A percentile compares a stretch with the other conserved stretches of the same genome.
Conservation (phyloP, 1,140 invertebrate genomes). For the Drosophila bifasciata region DNA sequence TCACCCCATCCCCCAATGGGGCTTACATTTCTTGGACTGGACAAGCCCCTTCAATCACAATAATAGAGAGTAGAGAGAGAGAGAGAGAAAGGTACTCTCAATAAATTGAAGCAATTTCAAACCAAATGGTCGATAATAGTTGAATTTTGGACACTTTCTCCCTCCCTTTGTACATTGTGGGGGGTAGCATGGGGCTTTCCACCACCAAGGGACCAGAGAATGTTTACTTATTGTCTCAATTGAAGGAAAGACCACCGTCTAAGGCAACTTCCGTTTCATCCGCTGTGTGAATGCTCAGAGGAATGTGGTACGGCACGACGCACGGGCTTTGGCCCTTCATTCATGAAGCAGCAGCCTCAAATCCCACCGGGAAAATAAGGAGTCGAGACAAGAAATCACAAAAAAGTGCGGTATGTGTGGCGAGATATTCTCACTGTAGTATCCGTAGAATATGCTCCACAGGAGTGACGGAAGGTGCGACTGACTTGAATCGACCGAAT, state of each 20-base stretch:
- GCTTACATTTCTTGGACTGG: too few species aligned
- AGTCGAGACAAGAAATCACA: constrained; percentile 52
- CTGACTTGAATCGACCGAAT: neutral
- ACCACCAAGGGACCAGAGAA: constrained; percentile 41
- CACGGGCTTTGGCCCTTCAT: constrained; percentile 66
- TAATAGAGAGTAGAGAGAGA: neutral
- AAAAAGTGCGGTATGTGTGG: constrained; percentile 61
- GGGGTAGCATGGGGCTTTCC: constrained; percentile 9
- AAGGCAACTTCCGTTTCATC: constrained; percentile 70
- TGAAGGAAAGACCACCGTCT: constrained; percentile 44
- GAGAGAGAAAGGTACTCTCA: constrained; percentile 12
- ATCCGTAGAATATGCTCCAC: constrained; percentile 1
- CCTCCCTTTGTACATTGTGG: too few species aligned
- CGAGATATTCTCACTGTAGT: constrained; percentile 3
- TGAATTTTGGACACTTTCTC: constrained; percentile 16
- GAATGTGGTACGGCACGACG: constrained; percentile 14
- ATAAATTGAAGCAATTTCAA: constrained; percentile 47
- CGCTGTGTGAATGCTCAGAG: constrained; percentile 42
- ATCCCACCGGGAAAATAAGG: constrained; percentile 76
- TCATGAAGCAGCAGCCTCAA: constrained; percentile 69
- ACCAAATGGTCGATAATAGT: constrained; percentile 47
- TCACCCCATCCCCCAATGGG: too few species aligned
- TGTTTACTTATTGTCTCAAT: constrained; percentile 71
- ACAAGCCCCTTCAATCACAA: constrained; percentile 46
- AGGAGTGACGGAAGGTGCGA: neutral